Conservation (phyloP, 2,113 vertebrate genomes). For the Columbina picui region DNA sequence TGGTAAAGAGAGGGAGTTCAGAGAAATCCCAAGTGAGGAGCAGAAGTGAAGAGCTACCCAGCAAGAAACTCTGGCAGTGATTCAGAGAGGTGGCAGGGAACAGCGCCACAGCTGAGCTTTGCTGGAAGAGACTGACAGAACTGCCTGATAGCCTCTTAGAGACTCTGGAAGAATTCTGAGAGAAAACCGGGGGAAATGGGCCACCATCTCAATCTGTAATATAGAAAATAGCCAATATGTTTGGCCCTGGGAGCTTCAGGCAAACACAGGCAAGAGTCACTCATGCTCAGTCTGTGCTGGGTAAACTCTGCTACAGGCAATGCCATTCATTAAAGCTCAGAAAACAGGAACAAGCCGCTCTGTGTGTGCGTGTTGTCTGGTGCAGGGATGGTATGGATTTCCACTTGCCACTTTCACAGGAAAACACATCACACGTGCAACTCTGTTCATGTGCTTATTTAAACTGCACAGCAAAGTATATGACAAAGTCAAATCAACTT, state of each 20-base stretch:
- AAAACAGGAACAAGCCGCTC: not conserved
- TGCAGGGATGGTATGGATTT: not conserved
- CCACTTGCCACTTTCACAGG: not conserved
- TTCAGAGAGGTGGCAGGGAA: not conserved
- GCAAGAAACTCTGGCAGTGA: not conserved
- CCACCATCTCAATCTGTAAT: not conserved
- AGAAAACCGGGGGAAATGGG: not conserved
- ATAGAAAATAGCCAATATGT: not conserved
- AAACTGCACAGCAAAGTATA: not conserved
- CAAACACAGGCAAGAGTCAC: not conserved
- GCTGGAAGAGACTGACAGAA: not conserved
- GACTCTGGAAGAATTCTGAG: not conserved
- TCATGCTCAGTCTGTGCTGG: not conserved
- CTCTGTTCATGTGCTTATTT: not conserved
- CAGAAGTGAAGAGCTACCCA: not conserved
- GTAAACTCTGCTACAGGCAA: not conserved
- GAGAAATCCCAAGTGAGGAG: not conserved
- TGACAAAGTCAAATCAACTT: not conserved
- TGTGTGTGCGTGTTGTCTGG: not conserved
- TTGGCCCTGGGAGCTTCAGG: not conserved
- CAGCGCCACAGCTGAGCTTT: not conserved
- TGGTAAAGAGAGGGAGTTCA: not conserved
- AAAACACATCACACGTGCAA: not conserved
- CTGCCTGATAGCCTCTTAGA: not conserved
- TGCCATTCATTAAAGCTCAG: not conserved